Evolutionary conservation across 2,113 vertebrate species (phyloP), one percentile per base, ranked within the genome.

Genomic region (Axis porcinus): DNA sequence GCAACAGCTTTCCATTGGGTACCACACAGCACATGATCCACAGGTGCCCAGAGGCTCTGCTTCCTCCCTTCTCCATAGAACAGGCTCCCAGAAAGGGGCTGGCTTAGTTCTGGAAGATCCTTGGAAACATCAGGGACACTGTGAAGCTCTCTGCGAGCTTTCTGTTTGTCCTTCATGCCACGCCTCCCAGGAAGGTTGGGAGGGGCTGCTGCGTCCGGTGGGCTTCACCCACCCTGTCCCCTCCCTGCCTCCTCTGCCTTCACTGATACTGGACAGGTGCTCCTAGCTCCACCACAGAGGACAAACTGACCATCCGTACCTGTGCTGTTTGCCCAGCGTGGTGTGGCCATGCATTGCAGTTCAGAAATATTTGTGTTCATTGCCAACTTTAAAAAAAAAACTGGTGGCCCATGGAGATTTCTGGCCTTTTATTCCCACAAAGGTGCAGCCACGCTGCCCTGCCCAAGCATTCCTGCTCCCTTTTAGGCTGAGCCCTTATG

Each of bases 1-100:
- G 97, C 98, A 97, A 98, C 97, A 97, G 97, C 82, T 91, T 94
- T 11, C 91, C 91, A 98, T 97, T 97, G 97, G 97, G 76, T 14
- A 4, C 55, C 2, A 2, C 0, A 1, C 1, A 23, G 23, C 98
- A 79, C 17, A 60, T 97, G 97, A 89, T 81, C 12, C 0, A 2
- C 15, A 7, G 47, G 78, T 30, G 1, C 78, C 58, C 33, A 23
- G 13, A 30, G 30, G 27, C 82, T 30, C 87, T 62, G 58, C 57
- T 54, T 76, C 92, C 87, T 94, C 36, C 30, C 91, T 62, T n/a
- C 74, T 86, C 45, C 84, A 50, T 50, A 6, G 33, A 82, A 83
- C 87, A 55, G 25, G 28, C 90, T 86, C 62, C 67, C 0, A 0
- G 28, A 78, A 62, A 89, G 89, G 33, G 62, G 33, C 13, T 76